Evolutionary conservation across 2,888 invertebrate species (phyloP).

Genomic region (Drosophila cyrtoloma): DNA sequence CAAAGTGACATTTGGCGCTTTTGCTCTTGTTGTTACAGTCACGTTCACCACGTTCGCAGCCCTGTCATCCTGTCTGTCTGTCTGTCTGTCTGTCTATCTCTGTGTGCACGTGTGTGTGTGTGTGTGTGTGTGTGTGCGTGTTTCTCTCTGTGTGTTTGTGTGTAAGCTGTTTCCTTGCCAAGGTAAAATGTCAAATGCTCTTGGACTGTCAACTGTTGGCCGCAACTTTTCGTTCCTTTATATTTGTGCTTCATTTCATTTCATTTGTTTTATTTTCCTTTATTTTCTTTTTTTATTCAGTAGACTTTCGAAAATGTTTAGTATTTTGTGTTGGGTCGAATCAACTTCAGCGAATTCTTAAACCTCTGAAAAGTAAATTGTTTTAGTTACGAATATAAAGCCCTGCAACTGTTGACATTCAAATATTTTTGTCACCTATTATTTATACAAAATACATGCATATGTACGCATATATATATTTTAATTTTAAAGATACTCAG

Average conservation of each 20-base stretch:
- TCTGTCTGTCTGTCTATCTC: conserved; percentile 23
- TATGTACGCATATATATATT: neutral
- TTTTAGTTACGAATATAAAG: neutral
- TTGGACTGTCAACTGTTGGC: conserved; percentile 81
- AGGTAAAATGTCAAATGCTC: conserved; percentile 84
- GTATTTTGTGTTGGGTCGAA: neutral
- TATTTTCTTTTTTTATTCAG: conserved; percentile 4
- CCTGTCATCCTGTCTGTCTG: conserved; percentile 39
- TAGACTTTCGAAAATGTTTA: neutral
- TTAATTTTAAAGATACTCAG: neutral
- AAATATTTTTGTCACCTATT: neutral
- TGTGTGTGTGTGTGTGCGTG: conserved; percentile 28
- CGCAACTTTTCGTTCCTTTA: conserved; percentile 54
- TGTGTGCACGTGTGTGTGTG: conserved; percentile 22
- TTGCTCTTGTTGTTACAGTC: conserved; percentile 72
- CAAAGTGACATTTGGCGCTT: conserved; percentile 84
- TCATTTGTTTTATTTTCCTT: conserved; percentile 23
- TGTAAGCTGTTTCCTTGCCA: conserved; percentile 66
- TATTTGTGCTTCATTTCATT: conserved; percentile 7
- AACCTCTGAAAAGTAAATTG: neutral
- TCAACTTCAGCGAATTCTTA: neutral
- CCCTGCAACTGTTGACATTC: neutral
- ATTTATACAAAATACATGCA: neutral
- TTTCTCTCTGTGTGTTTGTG: conserved; percentile 28
- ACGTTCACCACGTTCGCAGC: conserved; percentile 48